Base-by-base conservation (phyloP, 37 sponge, comb jelly and placozoan species). In the Oscarella lobularis region DNA sequence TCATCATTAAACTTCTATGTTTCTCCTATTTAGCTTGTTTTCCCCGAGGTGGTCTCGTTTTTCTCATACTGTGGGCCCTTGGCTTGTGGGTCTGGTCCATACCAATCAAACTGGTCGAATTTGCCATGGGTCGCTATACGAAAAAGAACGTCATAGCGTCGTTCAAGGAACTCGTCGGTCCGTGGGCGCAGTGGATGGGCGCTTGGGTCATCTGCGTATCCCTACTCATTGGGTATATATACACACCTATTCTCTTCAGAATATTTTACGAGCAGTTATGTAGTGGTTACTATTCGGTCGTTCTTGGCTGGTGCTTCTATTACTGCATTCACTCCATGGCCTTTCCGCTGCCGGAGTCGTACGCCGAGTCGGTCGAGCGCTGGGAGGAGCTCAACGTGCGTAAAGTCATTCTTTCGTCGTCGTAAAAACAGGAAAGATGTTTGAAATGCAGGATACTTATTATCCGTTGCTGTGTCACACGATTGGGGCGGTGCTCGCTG, bases 41-140 rank as follows among this genome's bases (percentile, higher is more conserved):
- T n/a, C n/a, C n/a, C n/a, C n/a, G n/a, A 88, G 89, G 89, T 78
- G 85, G 86, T 0, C 76, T 91, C 66, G 85, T 79, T 5, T 91
- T 91, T 40, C 72, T 91, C 72, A 39, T 91, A 0, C 87, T 87
- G 27, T 91, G 92, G 92, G 77, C 83, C 36, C 4, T 54, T 0
- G 85, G 85, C 73, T 86, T 91, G 73, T 84, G 81, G 81, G 48
- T 91, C 33, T 91, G 92, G 92, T 84, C 85, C 69, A 85, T 91
- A 0, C 92, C 92, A 14, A 76, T 91, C 20, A 72, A 84, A 3
- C 78, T 91, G 68, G 81, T 91, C 1, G 92, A 91, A 79, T 87
- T 83, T 77, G 89, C 81, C 2, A 67, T 84, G 37, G 92, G 92
- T 0, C 68, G 92, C 6, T 91, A 69, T 80, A 91, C 92, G 31